Percentiles rank a stretch among this genome's conserved stretches.
These are phyloP conservation scores for Stenurella melanura DNA, from an alignment of 2,888 invertebrate genomes.

Conservation along the genomic window DNA sequence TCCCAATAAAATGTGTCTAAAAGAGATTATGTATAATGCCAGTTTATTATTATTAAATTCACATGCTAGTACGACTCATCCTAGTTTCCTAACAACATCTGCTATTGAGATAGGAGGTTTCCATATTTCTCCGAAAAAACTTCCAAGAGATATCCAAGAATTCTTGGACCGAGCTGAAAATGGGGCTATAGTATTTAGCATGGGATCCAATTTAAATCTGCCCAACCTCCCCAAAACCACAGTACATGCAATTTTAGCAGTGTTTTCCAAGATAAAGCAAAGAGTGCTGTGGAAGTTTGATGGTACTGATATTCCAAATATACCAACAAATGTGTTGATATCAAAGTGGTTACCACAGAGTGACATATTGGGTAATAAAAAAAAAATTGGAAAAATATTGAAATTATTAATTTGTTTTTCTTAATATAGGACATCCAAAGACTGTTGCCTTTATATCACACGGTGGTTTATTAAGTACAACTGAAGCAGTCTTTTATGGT, in stretches of 20 bases:
- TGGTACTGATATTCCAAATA: slow-evolving; percentile 58
- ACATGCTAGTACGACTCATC: slow-evolving; percentile 74
- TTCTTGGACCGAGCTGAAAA: slow-evolving; percentile 68
- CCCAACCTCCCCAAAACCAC: slow-evolving; percentile 63
- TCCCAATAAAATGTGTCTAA: slow-evolving; percentile 62
- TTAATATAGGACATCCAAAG: slow-evolving; percentile 73
- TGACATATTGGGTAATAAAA: slow-evolving; percentile 62
- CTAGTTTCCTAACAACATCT: slow-evolving; percentile 75
- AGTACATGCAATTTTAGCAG: slow-evolving; percentile 64
- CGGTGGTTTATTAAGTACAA: slow-evolving; percentile 77
- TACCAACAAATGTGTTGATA: slow-evolving; percentile 69
- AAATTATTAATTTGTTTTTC: neutral
- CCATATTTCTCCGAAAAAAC: slow-evolving; percentile 66
- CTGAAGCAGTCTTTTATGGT: slow-evolving; percentile 75
- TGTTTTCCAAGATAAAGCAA: slow-evolving; percentile 69
- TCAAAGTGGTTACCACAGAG: slow-evolving; percentile 71
- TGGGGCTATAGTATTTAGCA: slow-evolving; percentile 71
- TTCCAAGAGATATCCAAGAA: slow-evolving; percentile 65
- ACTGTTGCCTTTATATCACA: slow-evolving; percentile 77
- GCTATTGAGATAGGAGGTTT: slow-evolving; percentile 77
- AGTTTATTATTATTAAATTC: slow-evolving; percentile 66
- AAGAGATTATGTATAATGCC: slow-evolving; percentile 60
- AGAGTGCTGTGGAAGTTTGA: slow-evolving; percentile 74
- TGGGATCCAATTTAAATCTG: slow-evolving; percentile 71
- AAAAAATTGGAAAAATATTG: slow-evolving; percentile 39